Evolutionary conservation across 92 coral and sea anemone genomes (phyloP).

Genomic region (Plumapathes pennacea): DNA sequence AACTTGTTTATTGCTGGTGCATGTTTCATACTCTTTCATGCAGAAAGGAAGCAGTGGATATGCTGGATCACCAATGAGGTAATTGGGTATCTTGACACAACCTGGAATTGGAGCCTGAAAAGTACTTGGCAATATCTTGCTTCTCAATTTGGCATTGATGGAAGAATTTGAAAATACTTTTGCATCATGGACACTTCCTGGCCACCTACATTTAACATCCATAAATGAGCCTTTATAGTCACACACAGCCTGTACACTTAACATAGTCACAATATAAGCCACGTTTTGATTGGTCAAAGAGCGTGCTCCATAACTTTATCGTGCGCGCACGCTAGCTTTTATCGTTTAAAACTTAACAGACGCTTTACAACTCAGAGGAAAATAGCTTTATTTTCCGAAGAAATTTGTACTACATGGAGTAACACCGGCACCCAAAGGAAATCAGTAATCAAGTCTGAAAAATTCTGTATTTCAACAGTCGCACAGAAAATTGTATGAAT

Average conservation of each 20-base stretch:
- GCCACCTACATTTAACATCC: slow-evolving; percentile 30
- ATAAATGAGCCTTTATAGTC: slow-evolving; percentile 32
- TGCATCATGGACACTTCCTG: slow-evolving; percentile 40
- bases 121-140: slow-evolving; percentile 12
- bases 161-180: slow-evolving; percentile 26
- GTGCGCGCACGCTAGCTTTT: no score
- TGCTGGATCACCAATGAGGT: slow-evolving; percentile 33
- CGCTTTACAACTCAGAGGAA: no score
- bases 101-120: slow-evolving; percentile 11
- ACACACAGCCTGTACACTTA: slow-evolving; percentile 27
- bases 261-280: no score
- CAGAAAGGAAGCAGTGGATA: slow-evolving; percentile 47
- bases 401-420: no score
- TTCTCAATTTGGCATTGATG: slow-evolving; percentile 7
- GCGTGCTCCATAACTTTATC: no score
- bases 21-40: slow-evolving; percentile 51
- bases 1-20: slow-evolving; percentile 31
- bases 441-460: no score
- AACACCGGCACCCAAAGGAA: no score
- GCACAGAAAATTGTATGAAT: no score
- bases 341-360: no score
- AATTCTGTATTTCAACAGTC: no score
- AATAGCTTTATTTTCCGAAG: no score
- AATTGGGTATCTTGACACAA: slow-evolving; percentile 34
- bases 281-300: no score